Evolutionary conservation across 2,888 invertebrate genomes (phyloP), one percentile per base, ranked within the genome.

Genomic region (Oegoconia quadripuncta): DNA sequence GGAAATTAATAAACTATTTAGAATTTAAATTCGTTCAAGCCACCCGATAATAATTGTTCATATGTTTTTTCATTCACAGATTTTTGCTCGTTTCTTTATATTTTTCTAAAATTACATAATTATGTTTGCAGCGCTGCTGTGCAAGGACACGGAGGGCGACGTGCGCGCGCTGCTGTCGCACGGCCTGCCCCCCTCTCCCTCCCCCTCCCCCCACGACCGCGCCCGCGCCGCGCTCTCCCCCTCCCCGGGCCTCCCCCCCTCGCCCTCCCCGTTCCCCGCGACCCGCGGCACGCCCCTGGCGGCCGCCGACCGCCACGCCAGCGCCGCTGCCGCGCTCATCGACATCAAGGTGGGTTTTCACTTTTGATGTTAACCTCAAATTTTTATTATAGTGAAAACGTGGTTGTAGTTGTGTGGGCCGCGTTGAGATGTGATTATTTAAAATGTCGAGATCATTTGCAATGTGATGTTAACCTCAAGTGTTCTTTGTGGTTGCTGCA

Each of bases 301-400:
- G 13, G 37, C 31, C 3, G 46, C 47, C 3, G 57, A 59, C 35
- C 44, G 55, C 2, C 50, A 71, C 18, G 54, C 65, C 34, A 82
- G 82, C 18, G 69, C 74, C 0, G 72, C 80, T 0, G 33, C 49
- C 0, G 64, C 69, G 1, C 64, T 83, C 23, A 74, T 82, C 4
- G 48, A 64, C 2, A 51, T 82, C 16, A 82, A 79, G 72, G 82
- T 78, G n/a, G n/a, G n/a, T n/a, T n/a, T n/a, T n/a, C n/a, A n/a
- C n/a, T n/a, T n/a, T n/a, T n/a, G n/a, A n/a, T n/a, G n/a, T n/a
- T n/a, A n/a, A n/a, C n/a, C n/a, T n/a, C n/a, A n/a, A n/a, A n/a
- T n/a, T n/a, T n/a, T n/a, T n/a, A n/a, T n/a, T n/a, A n/a, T n/a
- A n/a, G n/a, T n/a, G n/a, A n/a, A n/a, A n/a, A n/a, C n/a, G n/a